phyloP scores from a whole-genome alignment of 2,113 vertebrate species.

The Rhagologus leucostigma region DNA sequence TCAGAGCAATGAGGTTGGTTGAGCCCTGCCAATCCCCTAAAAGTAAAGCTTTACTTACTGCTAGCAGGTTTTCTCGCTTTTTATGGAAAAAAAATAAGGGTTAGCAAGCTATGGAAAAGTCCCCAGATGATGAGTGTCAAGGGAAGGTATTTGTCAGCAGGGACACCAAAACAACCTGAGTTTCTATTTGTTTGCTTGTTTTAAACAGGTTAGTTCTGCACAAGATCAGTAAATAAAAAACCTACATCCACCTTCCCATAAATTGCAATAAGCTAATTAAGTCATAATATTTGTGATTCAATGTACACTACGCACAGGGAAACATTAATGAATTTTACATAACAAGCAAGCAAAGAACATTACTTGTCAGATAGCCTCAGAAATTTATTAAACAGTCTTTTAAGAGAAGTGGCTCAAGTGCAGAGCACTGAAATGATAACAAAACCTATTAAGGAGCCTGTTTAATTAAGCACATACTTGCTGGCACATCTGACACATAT shows the following conservation, averaged over 20 bases:
- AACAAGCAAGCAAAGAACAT: constrained; percentile 30
- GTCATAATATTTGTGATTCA: constrained; percentile 22
- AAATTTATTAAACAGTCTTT: constrained; percentile 36
- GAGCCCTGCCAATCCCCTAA: neutral
- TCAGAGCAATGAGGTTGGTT: neutral
- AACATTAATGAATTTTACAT: constrained; percentile 27
- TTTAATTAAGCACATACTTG: constrained; percentile 38
- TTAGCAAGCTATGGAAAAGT: neutral
- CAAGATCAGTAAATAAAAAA: neutral
- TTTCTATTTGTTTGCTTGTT: neutral
- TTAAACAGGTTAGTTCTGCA: neutral
- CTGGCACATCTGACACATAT: neutral
- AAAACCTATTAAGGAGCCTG: constrained; percentile 19
- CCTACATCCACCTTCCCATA: neutral
- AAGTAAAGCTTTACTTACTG: neutral
- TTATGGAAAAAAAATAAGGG: neutral
- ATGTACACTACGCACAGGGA: neutral
- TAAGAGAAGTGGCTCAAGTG: neutral
- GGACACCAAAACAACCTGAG: neutral
- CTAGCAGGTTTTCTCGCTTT: neutral
- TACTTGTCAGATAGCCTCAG: constrained; percentile 5
- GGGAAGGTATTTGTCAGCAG: neutral
- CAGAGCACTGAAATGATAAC: neutral
- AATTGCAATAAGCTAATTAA: constrained; percentile 42
- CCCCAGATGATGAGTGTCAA: neutral